These are phyloP conservation scores for Melanophora roralis DNA, from an alignment of 2,888 invertebrate genomes.

Conservation along the genomic window DNA sequence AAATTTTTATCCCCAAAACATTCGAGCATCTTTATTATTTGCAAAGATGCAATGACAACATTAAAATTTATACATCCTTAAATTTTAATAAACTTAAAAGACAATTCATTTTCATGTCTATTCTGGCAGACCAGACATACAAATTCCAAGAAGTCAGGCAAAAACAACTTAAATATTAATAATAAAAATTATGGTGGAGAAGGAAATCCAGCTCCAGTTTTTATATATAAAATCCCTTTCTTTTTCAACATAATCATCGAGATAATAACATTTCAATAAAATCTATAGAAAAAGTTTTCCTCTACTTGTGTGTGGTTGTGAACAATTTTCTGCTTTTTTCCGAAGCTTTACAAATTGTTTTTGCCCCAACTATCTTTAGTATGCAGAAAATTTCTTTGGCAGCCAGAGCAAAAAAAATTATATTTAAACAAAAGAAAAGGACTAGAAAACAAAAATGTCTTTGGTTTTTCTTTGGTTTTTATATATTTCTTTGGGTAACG, in stretches of 20 bases:
- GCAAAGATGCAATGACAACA: neutral
- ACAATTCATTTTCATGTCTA: slow-evolving; percentile 52
- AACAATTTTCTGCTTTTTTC: neutral
- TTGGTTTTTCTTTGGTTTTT: neutral
- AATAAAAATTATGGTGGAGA: neutral
- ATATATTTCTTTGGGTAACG: slow-evolving; percentile 25
- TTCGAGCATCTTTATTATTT: neutral
- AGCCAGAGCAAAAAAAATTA: slow-evolving; percentile 31
- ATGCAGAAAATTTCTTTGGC: slow-evolving; percentile 25
- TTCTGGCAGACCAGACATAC: slow-evolving; percentile 43
- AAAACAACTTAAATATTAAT: neutral
- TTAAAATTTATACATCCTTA: slow-evolving; percentile 2
- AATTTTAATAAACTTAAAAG: slow-evolving; percentile 55
- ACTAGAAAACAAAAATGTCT: slow-evolving; percentile 34
- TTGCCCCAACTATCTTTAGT: slow-evolving; percentile 27
- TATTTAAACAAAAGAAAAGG: slow-evolving; percentile 28
- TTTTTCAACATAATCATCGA: slow-evolving; percentile 53
- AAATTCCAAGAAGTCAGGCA: slow-evolving; percentile 50
- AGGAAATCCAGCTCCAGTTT: neutral
- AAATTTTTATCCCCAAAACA: neutral
- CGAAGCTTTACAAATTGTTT: neutral
- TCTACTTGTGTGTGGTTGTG: neutral
- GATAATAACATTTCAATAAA: slow-evolving; percentile 63
- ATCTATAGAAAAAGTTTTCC: slow-evolving; percentile 39
- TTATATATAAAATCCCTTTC: slow-evolving; percentile 28